Percentiles rank a stretch among this genome's conserved stretches.
These are phyloP conservation scores for Harpalus rubripes DNA, from an alignment of 2,888 invertebrate genomes.

Conservation along the genomic window DNA sequence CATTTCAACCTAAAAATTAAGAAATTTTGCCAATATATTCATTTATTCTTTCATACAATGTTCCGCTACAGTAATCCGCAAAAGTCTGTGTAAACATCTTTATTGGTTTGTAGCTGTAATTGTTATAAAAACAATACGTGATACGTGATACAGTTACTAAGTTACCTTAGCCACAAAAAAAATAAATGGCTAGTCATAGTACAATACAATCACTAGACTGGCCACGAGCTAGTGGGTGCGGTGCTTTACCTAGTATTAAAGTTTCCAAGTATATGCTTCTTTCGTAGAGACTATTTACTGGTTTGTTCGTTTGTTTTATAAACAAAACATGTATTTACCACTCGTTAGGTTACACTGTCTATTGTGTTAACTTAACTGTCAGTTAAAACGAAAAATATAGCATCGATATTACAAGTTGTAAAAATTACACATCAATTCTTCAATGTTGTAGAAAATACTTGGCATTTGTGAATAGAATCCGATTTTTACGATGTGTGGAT, in stretches of 20 bases:
- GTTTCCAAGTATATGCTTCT: background rate
- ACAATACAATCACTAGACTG: slow-evolving; percentile 33
- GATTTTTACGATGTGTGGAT: too few species aligned
- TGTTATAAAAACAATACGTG: slow-evolving; percentile 16
- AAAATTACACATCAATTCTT: too few species aligned
- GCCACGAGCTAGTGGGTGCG: slow-evolving; percentile 24
- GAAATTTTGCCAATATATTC: background rate
- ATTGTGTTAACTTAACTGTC: too few species aligned
- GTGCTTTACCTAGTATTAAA: background rate
- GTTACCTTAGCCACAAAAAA: background rate
- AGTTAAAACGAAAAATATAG: too few species aligned
- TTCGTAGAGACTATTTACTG: background rate
- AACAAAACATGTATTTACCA: too few species aligned
- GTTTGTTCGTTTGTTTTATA: too few species aligned
- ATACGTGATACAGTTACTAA: background rate
- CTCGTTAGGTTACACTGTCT: too few species aligned
- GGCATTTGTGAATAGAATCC: too few species aligned
- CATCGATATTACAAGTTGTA: too few species aligned
- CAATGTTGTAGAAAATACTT: too few species aligned
- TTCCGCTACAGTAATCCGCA: background rate
- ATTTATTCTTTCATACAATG: background rate
- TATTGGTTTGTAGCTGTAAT: slow-evolving; percentile 10
- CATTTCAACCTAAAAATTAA: background rate
- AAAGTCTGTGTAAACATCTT: background rate
- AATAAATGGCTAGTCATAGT: slow-evolving; percentile 11